Conservation (phyloP, 2,113 vertebrate species). For the Corythornis vintsioides region DNA sequence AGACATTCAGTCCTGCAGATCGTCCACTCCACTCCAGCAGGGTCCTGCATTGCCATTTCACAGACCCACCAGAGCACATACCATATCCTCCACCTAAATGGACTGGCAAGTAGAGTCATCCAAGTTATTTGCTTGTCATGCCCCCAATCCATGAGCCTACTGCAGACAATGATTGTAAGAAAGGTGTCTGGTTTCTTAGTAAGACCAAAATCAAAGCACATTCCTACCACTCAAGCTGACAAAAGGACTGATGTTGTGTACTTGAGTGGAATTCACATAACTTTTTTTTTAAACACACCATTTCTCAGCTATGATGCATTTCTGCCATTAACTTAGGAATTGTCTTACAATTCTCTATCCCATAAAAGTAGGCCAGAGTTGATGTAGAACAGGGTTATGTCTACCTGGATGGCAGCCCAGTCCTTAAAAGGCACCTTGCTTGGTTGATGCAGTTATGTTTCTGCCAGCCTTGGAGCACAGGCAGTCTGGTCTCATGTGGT, state of each 20-base stretch:
- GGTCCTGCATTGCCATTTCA: neutral
- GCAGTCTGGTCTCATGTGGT: constrained; percentile 19
- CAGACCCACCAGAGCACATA: neutral
- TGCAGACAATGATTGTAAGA: neutral
- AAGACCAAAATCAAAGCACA: neutral
- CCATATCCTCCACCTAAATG: neutral
- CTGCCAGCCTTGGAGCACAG: constrained; percentile 21
- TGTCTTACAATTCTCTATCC: neutral
- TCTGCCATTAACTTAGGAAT: neutral
- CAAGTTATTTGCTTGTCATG: neutral
- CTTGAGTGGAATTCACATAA: neutral
- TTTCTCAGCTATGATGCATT: neutral
- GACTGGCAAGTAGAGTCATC: neutral
- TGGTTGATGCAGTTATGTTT: neutral
- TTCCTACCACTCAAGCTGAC: neutral
- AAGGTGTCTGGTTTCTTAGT: neutral
- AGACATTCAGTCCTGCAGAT: neutral
- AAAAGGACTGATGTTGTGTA: neutral
- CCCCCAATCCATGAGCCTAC: neutral
- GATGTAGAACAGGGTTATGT: neutral
- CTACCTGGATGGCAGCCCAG: neutral
- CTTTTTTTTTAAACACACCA: neutral
- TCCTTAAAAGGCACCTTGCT: neutral
- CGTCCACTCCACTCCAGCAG: neutral
- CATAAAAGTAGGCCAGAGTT: neutral